Base-by-base conservation (phyloP, 2,888 invertebrate genomes). In the Rhagonycha lutea region DNA sequence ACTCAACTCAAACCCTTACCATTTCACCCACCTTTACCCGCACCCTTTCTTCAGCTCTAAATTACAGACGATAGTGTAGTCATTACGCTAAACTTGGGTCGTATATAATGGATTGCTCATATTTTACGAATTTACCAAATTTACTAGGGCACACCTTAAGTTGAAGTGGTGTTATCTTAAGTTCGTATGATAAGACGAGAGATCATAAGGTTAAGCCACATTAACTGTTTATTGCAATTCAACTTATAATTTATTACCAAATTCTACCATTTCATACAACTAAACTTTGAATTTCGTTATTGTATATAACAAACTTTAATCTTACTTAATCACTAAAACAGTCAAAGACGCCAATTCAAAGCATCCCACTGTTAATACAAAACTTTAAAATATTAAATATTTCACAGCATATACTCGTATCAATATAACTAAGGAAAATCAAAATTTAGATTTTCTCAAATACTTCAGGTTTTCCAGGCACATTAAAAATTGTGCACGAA, bases 121-220 rank as follows among this genome's bases (percentile, higher is more conserved):
- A 85, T 86, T 86, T 86, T 86, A 85, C 85, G 80, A 81, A 80
- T 80, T 81, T 80, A 77, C 78, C 80, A 82, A 81, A 82, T 82
- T 82, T 81, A 82, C 80, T 79, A 76, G 81, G 77, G 80, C 81
- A 80, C 80, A 81, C 81, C 74, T 82, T 82, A 80, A 80, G 80
- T 81, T 78, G 80, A 82, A 83, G 85, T 26, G 24, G 84, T 85
- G 86, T 86, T 87, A 86, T 86, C 86, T 86, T 83, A 82, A 82
- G 83, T 83, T 82, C 82, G 80, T 78, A 82, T 84, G 87, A 87
- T 86, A 85, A 84, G 84, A 82, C 81, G 81, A 80, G 82, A 86
- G 87, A 87, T 87, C 87, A 86, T 82, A 84, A 87, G 88, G 88
- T 87, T 87, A 87, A 87, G 86, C 85, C 87, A 87, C 87, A 88